Conservation (phyloP, 2,113 vertebrate genomes). For the Ivindomyrus marchei region DNA sequence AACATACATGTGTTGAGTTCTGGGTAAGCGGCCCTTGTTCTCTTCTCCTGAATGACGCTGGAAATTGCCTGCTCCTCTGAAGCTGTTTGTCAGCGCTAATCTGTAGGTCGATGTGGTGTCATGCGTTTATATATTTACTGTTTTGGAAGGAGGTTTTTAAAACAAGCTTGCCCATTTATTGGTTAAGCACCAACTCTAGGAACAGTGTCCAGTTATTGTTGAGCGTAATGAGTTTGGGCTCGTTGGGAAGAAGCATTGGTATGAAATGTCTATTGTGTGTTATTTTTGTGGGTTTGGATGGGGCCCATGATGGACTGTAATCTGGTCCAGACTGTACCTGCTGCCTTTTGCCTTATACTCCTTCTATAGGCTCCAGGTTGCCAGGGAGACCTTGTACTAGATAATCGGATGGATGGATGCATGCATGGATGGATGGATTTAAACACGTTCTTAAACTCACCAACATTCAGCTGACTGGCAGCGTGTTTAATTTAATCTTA, state of each 20-base stretch:
- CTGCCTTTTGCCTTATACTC: background rate
- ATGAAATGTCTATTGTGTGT: background rate
- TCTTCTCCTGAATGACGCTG: background rate
- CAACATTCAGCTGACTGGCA: background rate
- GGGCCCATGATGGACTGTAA: background rate
- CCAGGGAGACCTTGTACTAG: background rate
- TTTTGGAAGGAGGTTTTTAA: background rate
- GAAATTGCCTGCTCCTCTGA: background rate
- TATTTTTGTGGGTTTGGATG: background rate
- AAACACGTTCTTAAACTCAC: background rate
- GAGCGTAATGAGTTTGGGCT: background rate
- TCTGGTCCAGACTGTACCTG: background rate
- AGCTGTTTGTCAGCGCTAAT: background rate
- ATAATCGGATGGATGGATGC: background rate
- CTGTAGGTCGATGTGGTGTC: background rate
- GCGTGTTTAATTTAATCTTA: background rate
- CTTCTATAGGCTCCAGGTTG: background rate
- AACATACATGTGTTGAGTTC: background rate
- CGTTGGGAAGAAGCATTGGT: background rate
- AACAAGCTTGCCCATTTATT: background rate
- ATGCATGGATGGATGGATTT: background rate
- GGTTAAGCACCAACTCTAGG: background rate
- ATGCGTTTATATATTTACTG: background rate
- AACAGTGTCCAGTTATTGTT: background rate
- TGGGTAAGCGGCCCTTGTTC: background rate